Conservation (phyloP, 2,888 invertebrate species). For the Mythimna pallens region DNA sequence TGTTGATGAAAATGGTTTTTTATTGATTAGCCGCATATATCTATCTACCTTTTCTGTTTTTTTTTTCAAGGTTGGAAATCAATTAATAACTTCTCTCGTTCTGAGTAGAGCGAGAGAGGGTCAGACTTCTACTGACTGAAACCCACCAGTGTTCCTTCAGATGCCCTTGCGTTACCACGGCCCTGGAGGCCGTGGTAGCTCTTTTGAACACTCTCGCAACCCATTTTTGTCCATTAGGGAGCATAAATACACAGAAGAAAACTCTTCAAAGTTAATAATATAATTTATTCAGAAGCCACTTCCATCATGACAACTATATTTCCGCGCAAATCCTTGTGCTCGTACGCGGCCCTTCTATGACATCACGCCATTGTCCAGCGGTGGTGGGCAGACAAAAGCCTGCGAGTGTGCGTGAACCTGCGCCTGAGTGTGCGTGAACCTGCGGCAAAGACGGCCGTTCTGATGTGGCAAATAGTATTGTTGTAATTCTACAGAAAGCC, state of each 20-base stretch:
- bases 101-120: no score
- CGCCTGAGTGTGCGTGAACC: conserved; percentile 42
- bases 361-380: conserved; percentile 86
- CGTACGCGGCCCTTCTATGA: conserved; percentile 77
- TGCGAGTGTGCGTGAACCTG: conserved; percentile 70
- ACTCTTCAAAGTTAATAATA: neutral
- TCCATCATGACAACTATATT: conserved; percentile 37
- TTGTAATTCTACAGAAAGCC: conserved; percentile 53
- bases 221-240: no score
- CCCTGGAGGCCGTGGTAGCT: no score
- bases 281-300: conserved; percentile 32
- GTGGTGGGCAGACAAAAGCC: conserved; percentile 87
- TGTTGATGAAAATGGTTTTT: no score
- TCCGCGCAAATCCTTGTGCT: conserved; percentile 39
- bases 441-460: conserved; percentile 52
- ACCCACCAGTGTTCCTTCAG: no score
- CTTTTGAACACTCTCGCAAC: no score
- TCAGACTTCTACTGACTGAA: no score
- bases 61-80: no score
- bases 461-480: conserved; percentile 56
- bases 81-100: no score
- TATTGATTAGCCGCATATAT: no score
- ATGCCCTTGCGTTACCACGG: no score
- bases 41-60: no score
- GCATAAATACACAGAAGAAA: neutral